A percentile compares a stretch with the other conserved stretches of the same genome.
Conservation (phyloP, 2,888 invertebrate species). For the Acanthosepion pharaonis region DNA sequence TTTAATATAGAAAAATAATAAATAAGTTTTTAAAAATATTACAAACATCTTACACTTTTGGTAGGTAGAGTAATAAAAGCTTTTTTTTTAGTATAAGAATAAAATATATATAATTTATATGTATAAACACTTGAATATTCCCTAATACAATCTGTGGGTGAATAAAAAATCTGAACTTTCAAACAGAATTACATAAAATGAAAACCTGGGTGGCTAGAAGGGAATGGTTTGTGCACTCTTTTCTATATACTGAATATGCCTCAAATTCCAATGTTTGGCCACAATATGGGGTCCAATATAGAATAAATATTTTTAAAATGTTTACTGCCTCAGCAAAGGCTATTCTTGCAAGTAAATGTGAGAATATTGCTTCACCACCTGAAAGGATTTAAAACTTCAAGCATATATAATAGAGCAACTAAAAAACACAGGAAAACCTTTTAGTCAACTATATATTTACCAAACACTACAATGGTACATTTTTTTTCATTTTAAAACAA, state of each 20-base stretch:
- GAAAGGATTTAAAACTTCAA: not conserved
- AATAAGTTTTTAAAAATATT: not conserved
- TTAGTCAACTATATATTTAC: not conserved
- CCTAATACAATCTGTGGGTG: too few relatives aligned
- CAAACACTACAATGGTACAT: not conserved
- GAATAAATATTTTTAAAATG: not conserved
- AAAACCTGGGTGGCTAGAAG: not conserved
- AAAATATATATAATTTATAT: not conserved
- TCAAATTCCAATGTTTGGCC: not conserved
- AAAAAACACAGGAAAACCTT: not conserved
- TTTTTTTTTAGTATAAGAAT: not conserved
- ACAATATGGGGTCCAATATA: not conserved
- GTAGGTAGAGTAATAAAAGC: not conserved
- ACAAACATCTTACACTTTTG: not conserved
- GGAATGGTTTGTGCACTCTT: not conserved
- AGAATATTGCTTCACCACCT: not conserved
- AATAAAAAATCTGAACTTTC: not conserved
- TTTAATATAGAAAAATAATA: not conserved
- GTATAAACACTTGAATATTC: too few relatives aligned
- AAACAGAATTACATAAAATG: not conserved
- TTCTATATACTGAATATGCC: not conserved
- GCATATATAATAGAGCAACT: not conserved
- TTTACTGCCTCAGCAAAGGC: not conserved
- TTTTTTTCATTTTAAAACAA: not conserved
- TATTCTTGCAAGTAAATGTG: not conserved